Base-by-base conservation (phyloP, 2,888 invertebrate genomes). In the Phaedon cochleariae region DNA sequence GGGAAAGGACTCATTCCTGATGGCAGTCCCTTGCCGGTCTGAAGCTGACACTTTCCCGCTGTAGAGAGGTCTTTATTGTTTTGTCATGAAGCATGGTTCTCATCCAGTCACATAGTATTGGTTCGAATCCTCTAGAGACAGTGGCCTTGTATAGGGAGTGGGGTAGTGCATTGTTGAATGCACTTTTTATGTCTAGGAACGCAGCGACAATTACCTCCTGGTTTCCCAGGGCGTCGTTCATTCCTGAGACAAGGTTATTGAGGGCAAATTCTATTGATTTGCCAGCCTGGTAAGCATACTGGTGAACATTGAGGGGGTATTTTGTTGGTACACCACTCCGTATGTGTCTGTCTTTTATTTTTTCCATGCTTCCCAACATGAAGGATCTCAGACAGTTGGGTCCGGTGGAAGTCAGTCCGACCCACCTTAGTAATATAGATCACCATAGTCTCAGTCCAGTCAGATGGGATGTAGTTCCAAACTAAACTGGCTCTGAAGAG, bases 361-460 rank as follows among this genome's bases (percentile, higher is more conserved):
- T 34, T 10, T 61, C 48, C 18, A 49, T n/a, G 10, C 46, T 45
- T 48, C 57, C 48, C 26, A 55, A 17, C 15, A 62, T 29, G 26
- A 57, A 57, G 12, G 57, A 62, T 46, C 57, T 22, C 48, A 57
- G 22, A 41, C 62, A 49, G n/a, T 57, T 55, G 12, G 57, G 62
- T 49, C 62, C 7, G 59, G 21, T 52, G 45, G 29, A 21, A 20
- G 12, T 57, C 10, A 51, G 17, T 53, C 15, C 20, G 1, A 12
- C 52, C 65, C 29, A 65, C 51, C 45, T 57, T 51, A 12, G n/a
- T 62, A 20, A 62, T 49, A 31, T 64, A 64, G 7, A 61, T 21
- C 7, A 54, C 54, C 49, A 48, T 61, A 10, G 34, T 22, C 45
- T 20, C 20, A 15, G 20, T 17, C 62, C 60, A 64, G 21, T 12